Base-by-base conservation (phyloP, 2,888 invertebrate genomes). In the Ennomos fuscantarius region DNA sequence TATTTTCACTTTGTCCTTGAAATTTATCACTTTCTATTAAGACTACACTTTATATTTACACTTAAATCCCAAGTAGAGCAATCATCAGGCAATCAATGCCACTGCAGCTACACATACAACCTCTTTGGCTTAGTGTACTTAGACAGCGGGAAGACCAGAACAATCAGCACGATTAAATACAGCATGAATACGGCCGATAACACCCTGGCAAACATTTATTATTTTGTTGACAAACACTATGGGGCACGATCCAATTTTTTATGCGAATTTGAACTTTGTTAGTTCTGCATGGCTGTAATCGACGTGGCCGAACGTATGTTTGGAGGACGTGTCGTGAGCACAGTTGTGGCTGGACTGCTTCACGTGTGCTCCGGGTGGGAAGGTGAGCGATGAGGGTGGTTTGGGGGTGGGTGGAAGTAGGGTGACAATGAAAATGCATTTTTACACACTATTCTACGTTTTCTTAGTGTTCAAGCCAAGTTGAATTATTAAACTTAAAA, bases 131-230 rank as follows among this genome's bases (percentile, higher is more conserved):
- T 83, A 9, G 76, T 82, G 64, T 91, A 89, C 59, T 84, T 87
- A 2, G 91, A 91, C 60, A 91, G 63, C 9, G 91, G 89, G 60
- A 92, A 91, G 40, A 89, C 76, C 8, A 91, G 60, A 6, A 89
- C 76, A 0, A 89, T 58, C n/a, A 91, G 65, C 40, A 87, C 79
- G 59, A 92, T 76, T 41, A 92, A 70, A 68, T 91, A 92, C 9
- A 89, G 67, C 76, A 91, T 79, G 60, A 92, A 86, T 15, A 88
- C 55, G 0, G 86, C 82, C 0, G 90, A 82, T 48, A 89, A 58
- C 8, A 89, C 63, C 36, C 80, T 74, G 3, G 81, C 74, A 41
- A 89, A 68, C 79, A 86, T 82, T 71, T 70, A 68, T 43, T 50
- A 31, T 32, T 45, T 37, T 55, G 39, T 47, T 62, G 48, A 43